Conservation (phyloP, 2,113 vertebrate genomes). For the Climacteris rufus region DNA sequence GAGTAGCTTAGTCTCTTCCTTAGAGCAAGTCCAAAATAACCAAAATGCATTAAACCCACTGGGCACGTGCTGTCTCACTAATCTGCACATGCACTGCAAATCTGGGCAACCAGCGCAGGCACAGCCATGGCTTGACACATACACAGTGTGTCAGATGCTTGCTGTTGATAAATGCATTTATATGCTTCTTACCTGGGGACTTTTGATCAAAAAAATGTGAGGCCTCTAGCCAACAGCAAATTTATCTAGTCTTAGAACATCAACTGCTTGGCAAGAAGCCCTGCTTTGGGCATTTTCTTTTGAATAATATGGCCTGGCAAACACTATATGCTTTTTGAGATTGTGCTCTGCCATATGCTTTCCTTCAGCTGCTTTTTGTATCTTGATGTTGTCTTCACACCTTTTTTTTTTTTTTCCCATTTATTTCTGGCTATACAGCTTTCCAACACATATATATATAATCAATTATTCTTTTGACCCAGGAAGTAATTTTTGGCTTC, state of each 20-base stretch:
- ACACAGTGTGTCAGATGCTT: not conserved
- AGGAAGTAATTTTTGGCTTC: not conserved
- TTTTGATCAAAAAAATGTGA: not conserved
- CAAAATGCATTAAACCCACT: not conserved
- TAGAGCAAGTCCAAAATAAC: not conserved
- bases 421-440: not conserved
- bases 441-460: not conserved
- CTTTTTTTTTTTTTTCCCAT: not conserved
- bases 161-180: not conserved
- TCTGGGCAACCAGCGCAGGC: not conserved
- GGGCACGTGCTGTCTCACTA: rapidly evolving
- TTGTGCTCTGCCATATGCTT: not conserved
- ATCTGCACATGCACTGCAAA: not conserved
- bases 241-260: not conserved
- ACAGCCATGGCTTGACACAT: not conserved
- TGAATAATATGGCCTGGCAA: not conserved
- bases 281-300: not conserved
- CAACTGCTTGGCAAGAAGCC: not conserved
- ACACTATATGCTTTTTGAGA: not conserved
- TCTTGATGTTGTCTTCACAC: not conserved
- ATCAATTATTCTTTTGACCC: not conserved
- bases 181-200: not conserved
- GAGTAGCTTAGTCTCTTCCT: not conserved
- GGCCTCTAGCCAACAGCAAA: not conserved
- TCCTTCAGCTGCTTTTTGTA: not conserved